These are phyloP conservation scores for Sciurus carolinensis DNA, from an alignment of 2,797 vertebrate species.

Conservation along the genomic window DNA sequence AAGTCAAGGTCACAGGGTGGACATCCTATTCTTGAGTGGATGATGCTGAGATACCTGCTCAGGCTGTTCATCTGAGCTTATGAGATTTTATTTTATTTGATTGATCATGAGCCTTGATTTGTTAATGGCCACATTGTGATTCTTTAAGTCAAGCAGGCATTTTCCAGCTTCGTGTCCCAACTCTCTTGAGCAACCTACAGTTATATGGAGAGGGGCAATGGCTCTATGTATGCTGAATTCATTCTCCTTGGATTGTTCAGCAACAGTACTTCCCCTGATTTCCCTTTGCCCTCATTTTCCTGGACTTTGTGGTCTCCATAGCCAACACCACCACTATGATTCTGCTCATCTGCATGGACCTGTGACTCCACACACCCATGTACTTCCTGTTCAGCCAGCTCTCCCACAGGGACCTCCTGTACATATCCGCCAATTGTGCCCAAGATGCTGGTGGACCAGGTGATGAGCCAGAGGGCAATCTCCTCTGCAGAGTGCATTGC, in stretches of 20 bases:
- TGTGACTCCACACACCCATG: background rate
- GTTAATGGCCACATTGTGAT: accelerated
- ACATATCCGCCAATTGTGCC: conserved; percentile 74
- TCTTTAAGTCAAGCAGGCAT: background rate
- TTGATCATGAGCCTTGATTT: background rate
- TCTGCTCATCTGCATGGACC: conserved; percentile 5
- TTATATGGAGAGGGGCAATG: background rate
- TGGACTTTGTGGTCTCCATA: conserved; percentile 62
- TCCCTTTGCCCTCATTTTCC: conserved; percentile 59
- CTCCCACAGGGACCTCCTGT: conserved; percentile 69
- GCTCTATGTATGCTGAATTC: conserved; percentile 35
- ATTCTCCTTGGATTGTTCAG: conserved; percentile 70
- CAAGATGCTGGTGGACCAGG: conserved; percentile 66
- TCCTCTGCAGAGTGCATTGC: conserved; percentile 70
- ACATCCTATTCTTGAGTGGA: background rate
- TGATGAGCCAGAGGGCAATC: background rate
- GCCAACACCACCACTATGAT: conserved; percentile 66
- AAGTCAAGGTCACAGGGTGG: background rate
- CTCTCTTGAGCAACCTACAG: background rate
- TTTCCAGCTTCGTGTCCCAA: background rate
- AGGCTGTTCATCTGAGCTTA: background rate
- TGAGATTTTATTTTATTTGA: background rate
- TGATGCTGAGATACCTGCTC: background rate
- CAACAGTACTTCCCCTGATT: conserved; percentile 37
- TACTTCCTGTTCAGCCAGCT: conserved; percentile 72